These are phyloP conservation scores for Linepithema humile DNA, from an alignment of 1,140 invertebrate species.

Conservation along the genomic window DNA sequence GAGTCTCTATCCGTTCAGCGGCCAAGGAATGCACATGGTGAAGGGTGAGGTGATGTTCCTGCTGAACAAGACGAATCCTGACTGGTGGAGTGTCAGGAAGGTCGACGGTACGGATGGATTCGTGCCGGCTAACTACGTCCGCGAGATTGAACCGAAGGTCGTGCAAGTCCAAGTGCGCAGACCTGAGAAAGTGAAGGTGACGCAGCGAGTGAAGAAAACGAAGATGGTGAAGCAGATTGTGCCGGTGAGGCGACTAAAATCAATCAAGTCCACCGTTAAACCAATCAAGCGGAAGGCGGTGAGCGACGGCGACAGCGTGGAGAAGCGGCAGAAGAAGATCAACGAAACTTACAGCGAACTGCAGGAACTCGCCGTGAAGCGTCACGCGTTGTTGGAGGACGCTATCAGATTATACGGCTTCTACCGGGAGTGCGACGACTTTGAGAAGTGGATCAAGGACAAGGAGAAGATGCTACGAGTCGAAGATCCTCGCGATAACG, in stretches of 20 bases:
- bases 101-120: conserved; percentile 96
- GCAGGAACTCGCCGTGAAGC: conserved; percentile 90
- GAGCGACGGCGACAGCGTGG: conserved; percentile 91
- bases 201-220: conserved; percentile 95
- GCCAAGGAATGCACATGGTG: conserved; percentile 96
- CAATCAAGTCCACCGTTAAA: conserved; percentile 83
- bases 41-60: conserved; percentile 96
- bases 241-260: conserved; percentile 87
- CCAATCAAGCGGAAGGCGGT: conserved; percentile 84
- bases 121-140: conserved; percentile 98
- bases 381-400: conserved; percentile 94
- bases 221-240: conserved; percentile 94
- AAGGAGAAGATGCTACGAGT: conserved; percentile 95
- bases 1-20: conserved; percentile 95
- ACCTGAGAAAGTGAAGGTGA: conserved; percentile 92
- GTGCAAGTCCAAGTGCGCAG: conserved; percentile 93
- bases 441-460: conserved; percentile 98
- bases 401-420: conserved; percentile 97
- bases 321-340: conserved; percentile 92
- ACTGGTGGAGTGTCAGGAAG: conserved; percentile 99
- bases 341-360: conserved; percentile 93
- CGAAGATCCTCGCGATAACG: conserved; percentile 94
- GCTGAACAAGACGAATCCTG: conserved; percentile 96
- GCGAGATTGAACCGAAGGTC: conserved; percentile 95
- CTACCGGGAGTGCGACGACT: conserved; percentile 98